A percentile compares a stretch with the other conserved stretches of the same genome.
These are phyloP conservation scores for Megaceryle torquata DNA, from an alignment of 2,113 vertebrate genomes.

Conservation along the genomic window DNA sequence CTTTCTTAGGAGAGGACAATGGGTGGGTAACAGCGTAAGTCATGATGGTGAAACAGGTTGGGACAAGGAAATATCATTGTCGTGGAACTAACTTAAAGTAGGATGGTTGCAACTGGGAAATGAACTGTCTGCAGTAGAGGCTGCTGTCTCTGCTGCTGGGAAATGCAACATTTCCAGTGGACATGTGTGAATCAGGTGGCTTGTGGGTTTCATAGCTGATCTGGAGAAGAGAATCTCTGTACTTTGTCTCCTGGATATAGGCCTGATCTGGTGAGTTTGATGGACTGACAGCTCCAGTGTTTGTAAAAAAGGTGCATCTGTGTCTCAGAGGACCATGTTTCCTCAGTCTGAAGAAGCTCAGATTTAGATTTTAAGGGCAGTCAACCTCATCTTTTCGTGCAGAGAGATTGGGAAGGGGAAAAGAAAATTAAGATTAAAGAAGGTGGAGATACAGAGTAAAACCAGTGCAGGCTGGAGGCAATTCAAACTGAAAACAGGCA, in stretches of 20 bases:
- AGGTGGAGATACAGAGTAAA: neutral
- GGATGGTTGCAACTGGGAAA: neutral
- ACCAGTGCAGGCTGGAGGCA: neutral
- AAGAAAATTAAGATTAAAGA: neutral
- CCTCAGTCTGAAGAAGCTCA: neutral
- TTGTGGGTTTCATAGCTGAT: neutral
- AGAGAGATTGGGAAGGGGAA: neutral
- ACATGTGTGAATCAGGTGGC: neutral
- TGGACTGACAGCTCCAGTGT: neutral
- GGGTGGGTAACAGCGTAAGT: neutral
- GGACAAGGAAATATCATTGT: neutral
- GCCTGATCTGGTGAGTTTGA: neutral
- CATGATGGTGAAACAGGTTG: neutral
- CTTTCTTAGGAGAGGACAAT: neutral
- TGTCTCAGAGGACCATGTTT: neutral
- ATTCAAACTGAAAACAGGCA: neutral
- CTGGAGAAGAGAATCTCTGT: neutral
- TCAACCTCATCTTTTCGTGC: neutral
- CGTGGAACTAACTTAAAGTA: neutral
- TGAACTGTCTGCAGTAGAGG: neutral
- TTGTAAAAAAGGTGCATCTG: neutral
- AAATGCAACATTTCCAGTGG: neutral
- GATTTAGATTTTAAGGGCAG: neutral
- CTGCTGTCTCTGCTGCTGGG: neutral
- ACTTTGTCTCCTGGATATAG: neutral